Evolutionary conservation across 2,888 invertebrate species (phyloP), one percentile per base, ranked within the genome.

Genomic region (Limulus polyphemus): DNA sequence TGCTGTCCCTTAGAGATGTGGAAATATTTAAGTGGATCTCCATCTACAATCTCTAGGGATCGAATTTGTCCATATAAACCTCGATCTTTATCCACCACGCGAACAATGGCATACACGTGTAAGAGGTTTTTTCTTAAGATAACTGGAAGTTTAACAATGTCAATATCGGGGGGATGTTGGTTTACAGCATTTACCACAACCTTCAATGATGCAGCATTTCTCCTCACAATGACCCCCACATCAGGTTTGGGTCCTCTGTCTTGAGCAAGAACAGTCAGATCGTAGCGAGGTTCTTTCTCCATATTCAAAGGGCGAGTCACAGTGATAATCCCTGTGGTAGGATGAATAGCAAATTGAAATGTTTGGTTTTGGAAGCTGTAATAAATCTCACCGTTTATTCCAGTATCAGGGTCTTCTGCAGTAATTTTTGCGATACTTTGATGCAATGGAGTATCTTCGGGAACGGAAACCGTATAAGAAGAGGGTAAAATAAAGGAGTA

Each of bases 391-490:
- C 95, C 94, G 77, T 98, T 98, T 71, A 91, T 81, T 3, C 97
- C 98, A 49, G 90, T 80, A 77, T 99, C 98, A 5, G 98, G 95
- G 78, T 99, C 98, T 73, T 92, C 93, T 0, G 97, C 98, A 49
- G 84, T 76, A 11, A 82, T 78, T 65, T 73, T 73, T 9, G 75
- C 69, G 32, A 94, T 83, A 75, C 86, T 89, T 61, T 84, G 82
- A 77, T 94, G 90, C 62, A 91, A 79, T 12, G 90, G 85, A 63
- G 87, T 85, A 75, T 95, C 93, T 77, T 95, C 95, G 32, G 86
- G 83, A 54, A 97, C 85, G n/a, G 83, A 83, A 57, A 85, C 86
- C 73, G 87, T 86, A 78, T 97, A 97, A 57, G 85, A 86, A 16
- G 61, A 59, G 46, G 90, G 89, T 89, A 90, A 79, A 98, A 98